Conservation (phyloP, 2,797 vertebrate species). For the Silurus aristotelis region DNA sequence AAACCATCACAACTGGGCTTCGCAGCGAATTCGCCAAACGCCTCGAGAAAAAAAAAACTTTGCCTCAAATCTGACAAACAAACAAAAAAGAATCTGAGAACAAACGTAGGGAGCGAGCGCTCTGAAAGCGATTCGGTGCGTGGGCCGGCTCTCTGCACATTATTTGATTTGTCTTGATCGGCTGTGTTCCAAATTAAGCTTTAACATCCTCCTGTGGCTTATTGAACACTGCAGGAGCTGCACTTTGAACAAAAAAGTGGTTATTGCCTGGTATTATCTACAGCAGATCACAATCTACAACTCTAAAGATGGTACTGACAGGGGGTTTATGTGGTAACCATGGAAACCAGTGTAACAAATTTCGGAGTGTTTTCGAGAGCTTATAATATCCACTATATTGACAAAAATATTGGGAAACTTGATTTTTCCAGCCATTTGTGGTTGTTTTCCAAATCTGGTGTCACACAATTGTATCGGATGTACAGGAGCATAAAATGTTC, state of each 20-base stretch:
- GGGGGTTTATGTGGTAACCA: background rate
- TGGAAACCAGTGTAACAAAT: background rate
- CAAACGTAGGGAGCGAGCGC: background rate
- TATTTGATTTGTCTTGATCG: background rate
- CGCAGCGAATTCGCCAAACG: background rate
- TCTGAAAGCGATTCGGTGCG: background rate
- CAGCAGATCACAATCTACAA: background rate
- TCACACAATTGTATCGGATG: no score
- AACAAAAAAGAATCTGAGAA: background rate
- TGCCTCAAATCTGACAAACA: background rate
- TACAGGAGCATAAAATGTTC: no score
- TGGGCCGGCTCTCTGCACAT: background rate
- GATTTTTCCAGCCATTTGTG: no score
- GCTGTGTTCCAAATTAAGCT: constrained; percentile 3
- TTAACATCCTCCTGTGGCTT: background rate
- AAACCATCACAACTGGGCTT: background rate
- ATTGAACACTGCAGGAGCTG: background rate
- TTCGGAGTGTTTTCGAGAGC: no score
- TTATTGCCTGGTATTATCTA: background rate
- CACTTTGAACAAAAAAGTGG: background rate
- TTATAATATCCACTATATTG: no score
- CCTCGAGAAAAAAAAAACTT: no score
- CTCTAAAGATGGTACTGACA: no score
- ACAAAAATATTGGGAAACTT: no score
- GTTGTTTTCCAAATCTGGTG: no score